Base-by-base conservation (phyloP, 2,888 invertebrate genomes). In the Ferdinandea cuprea region DNA sequence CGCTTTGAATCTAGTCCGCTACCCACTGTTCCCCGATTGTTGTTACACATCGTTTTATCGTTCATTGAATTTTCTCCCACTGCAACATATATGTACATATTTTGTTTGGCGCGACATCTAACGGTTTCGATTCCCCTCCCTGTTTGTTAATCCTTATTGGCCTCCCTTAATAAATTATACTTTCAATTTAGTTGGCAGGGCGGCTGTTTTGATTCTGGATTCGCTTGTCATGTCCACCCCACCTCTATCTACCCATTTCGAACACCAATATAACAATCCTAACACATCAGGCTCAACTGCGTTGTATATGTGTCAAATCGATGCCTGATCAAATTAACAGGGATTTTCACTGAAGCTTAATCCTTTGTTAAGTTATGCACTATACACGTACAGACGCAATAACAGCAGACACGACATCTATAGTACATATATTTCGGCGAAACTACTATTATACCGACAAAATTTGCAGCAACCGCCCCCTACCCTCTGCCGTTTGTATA, bases 281-380 rank as follows among this genome's bases (percentile, higher is more conserved):
- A 30, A 32, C 15, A 52, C 63, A 44, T 30, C 32, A 37, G n/a
- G 35, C 32, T 37, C 42, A 35, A 28, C 8, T 61, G 25, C 35
- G 21, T 61, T 61, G 72, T 78, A 68, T 63, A 68, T 77, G 78
- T 83, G 78, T 73, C 83, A 83, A 78, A 83, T 83, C 83, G 83
- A 78, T 78, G 73, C 66, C 68, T 78, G 68, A 83, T 78, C 78
- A 83, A 78, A 83, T 83, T 83, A 78, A 78, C 78, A 73, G 66
- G 83, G 78, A 78, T 83, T 83, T 83, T 58, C 78, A 50, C 56
- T 78, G 72, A 63, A 61, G 78, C 78, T 78, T 83, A 78, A 83
- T 83, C 83, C 83, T 78, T 83, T 81, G 81, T 81, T 66, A 81
- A 81, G 76, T 66, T 52, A 63, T 40, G 66, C 46, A 44, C 54